phyloP scores from a whole-genome alignment of 2,888 invertebrate species.

The Melikaiella ostensackeni region DNA sequence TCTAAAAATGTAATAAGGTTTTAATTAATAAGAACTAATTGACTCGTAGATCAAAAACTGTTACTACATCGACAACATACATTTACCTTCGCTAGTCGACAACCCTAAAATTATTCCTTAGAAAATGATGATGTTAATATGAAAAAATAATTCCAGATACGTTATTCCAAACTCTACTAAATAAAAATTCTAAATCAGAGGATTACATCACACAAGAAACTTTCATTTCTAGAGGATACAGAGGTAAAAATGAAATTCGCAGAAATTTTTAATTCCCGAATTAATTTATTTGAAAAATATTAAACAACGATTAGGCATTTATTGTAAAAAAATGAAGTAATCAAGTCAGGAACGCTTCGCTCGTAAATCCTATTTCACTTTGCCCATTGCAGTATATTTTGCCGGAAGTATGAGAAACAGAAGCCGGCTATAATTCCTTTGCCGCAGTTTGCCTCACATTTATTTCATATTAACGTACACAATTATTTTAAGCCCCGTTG shows the following conservation, averaged over 20 bases:
- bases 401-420: slow-evolving; percentile 4
- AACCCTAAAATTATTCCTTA: no score
- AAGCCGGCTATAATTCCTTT: slow-evolving; percentile 22
- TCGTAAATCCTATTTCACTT: background rate
- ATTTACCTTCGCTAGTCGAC: no score
- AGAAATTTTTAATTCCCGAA: background rate
- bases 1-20: no score
- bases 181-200: no score
- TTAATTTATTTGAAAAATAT: background rate
- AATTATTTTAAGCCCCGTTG: slow-evolving; percentile 59
- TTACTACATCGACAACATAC: no score
- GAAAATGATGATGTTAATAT: background rate
- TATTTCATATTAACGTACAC: slow-evolving; percentile 47
- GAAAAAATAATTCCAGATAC: no score
- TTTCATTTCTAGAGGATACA: no score
- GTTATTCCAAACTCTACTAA: no score
- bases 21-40: no score
- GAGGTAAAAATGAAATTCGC: background rate
- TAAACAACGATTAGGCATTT: background rate
- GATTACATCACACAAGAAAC: no score
- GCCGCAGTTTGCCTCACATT: slow-evolving; percentile 28
- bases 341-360: background rate
- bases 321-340: background rate
- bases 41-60: no score
- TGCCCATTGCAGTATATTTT: background rate